phyloP scores from a whole-genome alignment of 2,888 invertebrate species.

The Apodemia hepburni region DNA sequence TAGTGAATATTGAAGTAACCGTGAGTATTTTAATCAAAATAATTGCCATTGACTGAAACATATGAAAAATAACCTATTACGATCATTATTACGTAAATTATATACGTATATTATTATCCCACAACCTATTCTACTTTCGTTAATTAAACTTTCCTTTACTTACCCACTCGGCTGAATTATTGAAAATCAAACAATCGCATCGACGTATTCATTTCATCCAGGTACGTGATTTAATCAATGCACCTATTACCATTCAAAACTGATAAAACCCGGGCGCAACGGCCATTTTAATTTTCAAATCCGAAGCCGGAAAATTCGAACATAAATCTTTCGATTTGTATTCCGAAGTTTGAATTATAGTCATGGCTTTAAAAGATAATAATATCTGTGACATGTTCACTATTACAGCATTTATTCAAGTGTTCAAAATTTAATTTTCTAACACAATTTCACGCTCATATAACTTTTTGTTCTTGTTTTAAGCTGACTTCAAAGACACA shows the following conservation, averaged over 20 bases:
- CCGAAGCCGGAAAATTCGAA: slow-evolving; percentile 52
- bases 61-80: too few species aligned
- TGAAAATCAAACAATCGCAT: slow-evolving; percentile 34
- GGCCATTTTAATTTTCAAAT: slow-evolving; percentile 50
- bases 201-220: slow-evolving; percentile 50
- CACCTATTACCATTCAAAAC: slow-evolving; percentile 50
- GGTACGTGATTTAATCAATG: slow-evolving; percentile 54
- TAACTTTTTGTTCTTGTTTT: too few species aligned
- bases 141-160: slow-evolving; percentile 33
- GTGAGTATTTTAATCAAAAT: too few species aligned
- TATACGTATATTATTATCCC: background rate
- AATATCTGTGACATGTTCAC: slow-evolving; percentile 27
- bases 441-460: too few species aligned
- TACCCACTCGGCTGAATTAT: slow-evolving; percentile 38
- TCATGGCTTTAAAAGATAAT: slow-evolving; percentile 38
- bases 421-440: too few species aligned
- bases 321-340: slow-evolving; percentile 53
- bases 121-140: background rate
- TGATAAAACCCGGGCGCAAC: slow-evolving; percentile 50
- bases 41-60: too few species aligned
- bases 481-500: too few species aligned
- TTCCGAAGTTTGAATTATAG: slow-evolving; percentile 54
- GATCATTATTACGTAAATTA: too few species aligned
- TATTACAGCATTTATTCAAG: slow-evolving; percentile 24
- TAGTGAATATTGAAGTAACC: too few species aligned